Evolutionary conservation across 2,888 invertebrate genomes (phyloP).

Genomic region (Lycia hirtaria): DNA sequence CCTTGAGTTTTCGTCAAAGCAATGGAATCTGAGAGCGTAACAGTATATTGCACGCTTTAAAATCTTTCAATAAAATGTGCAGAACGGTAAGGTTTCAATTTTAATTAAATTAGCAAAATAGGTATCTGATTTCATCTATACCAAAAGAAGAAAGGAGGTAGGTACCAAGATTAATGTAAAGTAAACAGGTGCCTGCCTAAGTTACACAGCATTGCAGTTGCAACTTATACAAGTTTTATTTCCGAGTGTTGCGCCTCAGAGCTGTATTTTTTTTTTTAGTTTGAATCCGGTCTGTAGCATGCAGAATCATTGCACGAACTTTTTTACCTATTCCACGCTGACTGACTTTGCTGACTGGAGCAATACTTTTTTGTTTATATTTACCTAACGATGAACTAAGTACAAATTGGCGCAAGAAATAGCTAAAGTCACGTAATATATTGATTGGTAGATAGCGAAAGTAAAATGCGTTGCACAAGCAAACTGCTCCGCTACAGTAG

Average conservation of each 20-base stretch:
- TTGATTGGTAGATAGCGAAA: slow-evolving; percentile 68
- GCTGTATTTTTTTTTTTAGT: slow-evolving; percentile 40
- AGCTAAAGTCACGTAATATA: slow-evolving; percentile 72
- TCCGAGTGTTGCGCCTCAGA: slow-evolving; percentile 38
- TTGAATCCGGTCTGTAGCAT: slow-evolving; percentile 46
- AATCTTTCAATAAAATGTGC: slow-evolving; percentile 3
- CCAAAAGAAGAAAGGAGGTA: slow-evolving; percentile 6
- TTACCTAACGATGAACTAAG: slow-evolving; percentile 50
- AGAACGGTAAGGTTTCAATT: background rate
- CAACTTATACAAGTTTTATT: slow-evolving; percentile 29
- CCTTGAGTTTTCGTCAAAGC: slow-evolving; percentile 22
- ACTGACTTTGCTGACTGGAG: slow-evolving; percentile 56
- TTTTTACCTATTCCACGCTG: slow-evolving; percentile 67
- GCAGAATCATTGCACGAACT: slow-evolving; percentile 55
- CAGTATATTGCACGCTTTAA: slow-evolving; percentile 15
- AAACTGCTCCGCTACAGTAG: slow-evolving; percentile 14
- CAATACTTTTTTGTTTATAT: slow-evolving; percentile 53
- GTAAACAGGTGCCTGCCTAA: background rate
- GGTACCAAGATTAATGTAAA: background rate
- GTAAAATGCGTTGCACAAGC: slow-evolving; percentile 61
- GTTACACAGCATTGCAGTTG: slow-evolving; percentile 10
- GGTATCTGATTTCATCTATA: background rate
- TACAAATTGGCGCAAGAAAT: slow-evolving; percentile 62
- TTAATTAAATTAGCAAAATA: slow-evolving; percentile 1
- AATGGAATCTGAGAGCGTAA: slow-evolving; percentile 30